These are phyloP conservation scores for Ptychoptera albimana DNA, from an alignment of 2,888 invertebrate species.

Conservation along the genomic window DNA sequence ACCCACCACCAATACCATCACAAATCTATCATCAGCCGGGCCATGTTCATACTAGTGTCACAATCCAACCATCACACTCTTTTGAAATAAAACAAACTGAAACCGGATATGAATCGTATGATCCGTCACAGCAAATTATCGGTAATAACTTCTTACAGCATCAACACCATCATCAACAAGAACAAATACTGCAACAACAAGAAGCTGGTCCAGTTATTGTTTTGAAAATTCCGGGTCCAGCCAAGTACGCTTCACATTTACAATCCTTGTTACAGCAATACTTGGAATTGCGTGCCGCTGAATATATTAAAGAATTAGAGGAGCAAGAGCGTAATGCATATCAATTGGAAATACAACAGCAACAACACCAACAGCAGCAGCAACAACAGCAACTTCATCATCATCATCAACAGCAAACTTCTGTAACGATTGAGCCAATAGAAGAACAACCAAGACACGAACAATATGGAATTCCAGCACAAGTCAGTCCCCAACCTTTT, in stretches of 20 bases:
- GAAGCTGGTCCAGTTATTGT: slow-evolving; percentile 20
- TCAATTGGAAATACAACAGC: not conserved
- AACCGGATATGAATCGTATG: slow-evolving; percentile 3
- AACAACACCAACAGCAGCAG: slow-evolving; percentile 3
- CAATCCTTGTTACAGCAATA: slow-evolving; percentile 28
- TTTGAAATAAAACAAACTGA: slow-evolving; percentile 21
- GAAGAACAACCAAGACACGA: slow-evolving; percentile 3
- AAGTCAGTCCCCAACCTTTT: not conserved
- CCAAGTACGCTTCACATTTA: slow-evolving; percentile 28
- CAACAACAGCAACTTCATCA: slow-evolving; percentile 4
- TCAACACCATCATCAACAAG: slow-evolving; percentile 9
- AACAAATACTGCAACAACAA: slow-evolving; percentile 6
- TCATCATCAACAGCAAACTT: slow-evolving; percentile 4
- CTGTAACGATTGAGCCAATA: not conserved
- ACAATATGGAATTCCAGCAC: slow-evolving; percentile 1
- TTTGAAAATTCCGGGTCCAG: slow-evolving; percentile 27
- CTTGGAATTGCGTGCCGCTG: slow-evolving; percentile 27
- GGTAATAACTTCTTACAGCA: not conserved
- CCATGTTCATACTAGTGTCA: slow-evolving; percentile 28
- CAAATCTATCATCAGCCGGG: slow-evolving; percentile 12
- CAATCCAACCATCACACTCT: slow-evolving; percentile 42
- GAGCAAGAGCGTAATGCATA: slow-evolving; percentile 17
- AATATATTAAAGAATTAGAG: slow-evolving; percentile 25
- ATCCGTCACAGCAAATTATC: not conserved
- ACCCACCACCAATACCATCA: slow-evolving; percentile 20